Evolutionary conservation across 2,888 invertebrate species (phyloP), one percentile per base, ranked within the genome.

Genomic region (Cataglyphis livida): DNA sequence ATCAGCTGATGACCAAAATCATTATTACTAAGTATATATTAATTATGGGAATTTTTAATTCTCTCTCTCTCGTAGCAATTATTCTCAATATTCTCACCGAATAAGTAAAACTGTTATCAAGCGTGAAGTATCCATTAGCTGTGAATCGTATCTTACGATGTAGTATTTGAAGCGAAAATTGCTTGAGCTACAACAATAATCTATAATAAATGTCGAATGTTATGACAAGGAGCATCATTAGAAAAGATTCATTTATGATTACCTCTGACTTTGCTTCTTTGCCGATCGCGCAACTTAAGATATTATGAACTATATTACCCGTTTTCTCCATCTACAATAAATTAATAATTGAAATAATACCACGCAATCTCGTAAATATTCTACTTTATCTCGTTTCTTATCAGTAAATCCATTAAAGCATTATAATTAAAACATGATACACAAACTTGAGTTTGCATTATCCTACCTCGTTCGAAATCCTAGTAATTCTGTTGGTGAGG

Each of bases 131-230:
- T 41, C 92, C 93, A 38, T 89, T 90, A 18, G 91, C 93, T 25
- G 92, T 90, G 64, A 94, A 94, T 51, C 87, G 86, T 57, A 93
- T 86, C 41, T 89, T 88, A 66, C 89, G 89, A 83, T 91, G 91
- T 21, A 91, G 86, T 32, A 93, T 85, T 62, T 93, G 91, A 41
- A 92, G 91, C n/a, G 91, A 91, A 73, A 94, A 93, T 59, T 90
- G 81, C 82, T 90, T 83, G 1, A 94, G 87, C 93, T 93, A 15
- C 89, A 93, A 71, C 75, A 83, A 44, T 44, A 44, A 54, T 62
- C n/a, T 79, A 10, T 12, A 44, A 82, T 85, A 25, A 71, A 64
- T 28, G 44, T 10, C 32, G 10, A 41, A 41, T 44, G 15, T 61
- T 12, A 76, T 15, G 15, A 32, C 12, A 21, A 65, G 7, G 41